Percentiles rank a stretch among this genome's conserved stretches.
phyloP scores from a whole-genome alignment of 1,140 invertebrate genomes.

The Drosophila jambulina region DNA sequence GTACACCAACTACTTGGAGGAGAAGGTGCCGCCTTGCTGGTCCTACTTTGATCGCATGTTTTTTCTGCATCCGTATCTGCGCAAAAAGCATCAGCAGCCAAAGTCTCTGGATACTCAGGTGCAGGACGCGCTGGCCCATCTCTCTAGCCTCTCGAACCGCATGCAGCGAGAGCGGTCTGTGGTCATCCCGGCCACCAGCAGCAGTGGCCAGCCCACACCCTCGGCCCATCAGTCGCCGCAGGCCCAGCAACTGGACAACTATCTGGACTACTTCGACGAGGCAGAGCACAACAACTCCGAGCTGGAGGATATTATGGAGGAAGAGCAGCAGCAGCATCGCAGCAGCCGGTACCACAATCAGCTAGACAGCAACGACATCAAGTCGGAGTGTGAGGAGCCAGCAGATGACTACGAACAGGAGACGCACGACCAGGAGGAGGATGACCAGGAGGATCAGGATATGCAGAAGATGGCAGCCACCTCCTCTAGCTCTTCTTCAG shows the following conservation, averaged over 20 bases:
- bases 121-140: constrained; percentile 76
- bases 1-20: constrained; percentile 80
- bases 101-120: constrained; percentile 79
- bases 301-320: constrained; percentile 77
- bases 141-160: constrained; percentile 70
- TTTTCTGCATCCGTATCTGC: constrained; percentile 78
- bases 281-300: constrained; percentile 69
- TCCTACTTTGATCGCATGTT: constrained; percentile 84
- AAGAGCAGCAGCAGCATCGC: constrained; percentile 58
- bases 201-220: constrained; percentile 39
- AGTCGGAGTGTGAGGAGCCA: constrained; percentile 79
- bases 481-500: constrained; percentile 54
- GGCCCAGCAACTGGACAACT: constrained; percentile 65
- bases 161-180: constrained; percentile 73
- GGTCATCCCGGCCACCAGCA: constrained; percentile 38
- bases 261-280: constrained; percentile 78
- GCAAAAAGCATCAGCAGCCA: constrained; percentile 79
- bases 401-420: constrained; percentile 68
- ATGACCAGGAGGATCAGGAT: constrained; percentile 54
- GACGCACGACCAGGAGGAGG: constrained; percentile 39
- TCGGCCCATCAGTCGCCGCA: constrained; percentile 62
- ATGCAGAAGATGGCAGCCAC: constrained; percentile 62
- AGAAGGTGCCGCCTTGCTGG: constrained; percentile 82
- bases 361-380: constrained; percentile 77
- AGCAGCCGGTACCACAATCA: constrained; percentile 56